Evolutionary conservation across 2,888 invertebrate species (phyloP).

Genomic region (Orthonevra nobilis): DNA sequence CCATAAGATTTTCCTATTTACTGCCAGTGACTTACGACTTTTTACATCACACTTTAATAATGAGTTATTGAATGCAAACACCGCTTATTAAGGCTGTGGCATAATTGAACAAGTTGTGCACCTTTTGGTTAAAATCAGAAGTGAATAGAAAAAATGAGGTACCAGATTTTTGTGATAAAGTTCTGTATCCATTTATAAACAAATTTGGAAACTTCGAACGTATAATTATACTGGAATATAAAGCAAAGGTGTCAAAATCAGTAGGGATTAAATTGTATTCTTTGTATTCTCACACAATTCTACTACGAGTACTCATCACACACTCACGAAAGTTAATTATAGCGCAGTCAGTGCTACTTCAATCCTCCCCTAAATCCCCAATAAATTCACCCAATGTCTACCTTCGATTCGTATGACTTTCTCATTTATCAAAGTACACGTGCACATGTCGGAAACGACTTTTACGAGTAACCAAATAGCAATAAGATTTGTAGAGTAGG

Average conservation of each 20-base stretch:
- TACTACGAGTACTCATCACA: slow-evolving; percentile 30
- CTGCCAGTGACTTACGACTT: too few species aligned
- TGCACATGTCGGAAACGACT: slow-evolving; percentile 25
- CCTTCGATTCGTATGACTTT: slow-evolving; percentile 44
- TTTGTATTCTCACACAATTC: slow-evolving; percentile 2
- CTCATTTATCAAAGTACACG: slow-evolving; percentile 63
- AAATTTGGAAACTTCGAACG: too few species aligned
- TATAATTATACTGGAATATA: slow-evolving; percentile 28
- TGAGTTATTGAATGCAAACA: too few species aligned
- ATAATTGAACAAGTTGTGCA: too few species aligned
- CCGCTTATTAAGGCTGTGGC: too few species aligned
- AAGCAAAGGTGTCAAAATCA: slow-evolving; percentile 54
- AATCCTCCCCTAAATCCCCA: slow-evolving; percentile 8
- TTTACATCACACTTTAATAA: too few species aligned
- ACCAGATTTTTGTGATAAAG: too few species aligned
- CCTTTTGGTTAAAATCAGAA: too few species aligned
- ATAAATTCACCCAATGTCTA: slow-evolving; percentile 7
- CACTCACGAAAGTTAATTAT: slow-evolving; percentile 59
- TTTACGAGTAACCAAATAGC: slow-evolving; percentile 20
- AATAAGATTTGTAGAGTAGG: slow-evolving; percentile 17
- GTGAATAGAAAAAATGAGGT: too few species aligned
- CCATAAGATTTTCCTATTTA: too few species aligned
- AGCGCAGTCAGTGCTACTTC: slow-evolving; percentile 19
- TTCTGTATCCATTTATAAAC: too few species aligned
- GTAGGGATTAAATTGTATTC: slow-evolving; percentile 28